phyloP scores from a whole-genome alignment of 2,113 vertebrate species.

The Platanista minor region DNA sequence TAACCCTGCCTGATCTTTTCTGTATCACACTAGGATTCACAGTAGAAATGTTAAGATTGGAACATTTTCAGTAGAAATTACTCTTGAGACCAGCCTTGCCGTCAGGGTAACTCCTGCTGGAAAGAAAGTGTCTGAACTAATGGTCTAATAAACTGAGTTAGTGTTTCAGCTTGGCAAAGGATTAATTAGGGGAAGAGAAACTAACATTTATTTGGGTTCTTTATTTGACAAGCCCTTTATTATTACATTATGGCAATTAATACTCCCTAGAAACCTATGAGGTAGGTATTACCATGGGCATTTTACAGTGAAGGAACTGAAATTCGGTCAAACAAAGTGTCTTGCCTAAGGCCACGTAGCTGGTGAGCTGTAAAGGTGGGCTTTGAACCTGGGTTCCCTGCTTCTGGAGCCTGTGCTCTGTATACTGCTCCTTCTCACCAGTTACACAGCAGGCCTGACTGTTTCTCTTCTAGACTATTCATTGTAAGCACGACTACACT shows the following conservation, averaged over 20 bases:
- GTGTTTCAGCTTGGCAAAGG: neutral
- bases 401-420: neutral
- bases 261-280: neutral
- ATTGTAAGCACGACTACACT: neutral
- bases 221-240: conserved; percentile 53
- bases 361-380: neutral
- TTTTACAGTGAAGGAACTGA: neutral
- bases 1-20: conserved; percentile 41
- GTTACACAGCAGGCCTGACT: neutral
- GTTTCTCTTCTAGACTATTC: neutral
- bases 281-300: neutral
- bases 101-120: conserved; percentile 22
- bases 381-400: neutral
- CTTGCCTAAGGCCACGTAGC: neutral
- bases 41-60: conserved; percentile 36
- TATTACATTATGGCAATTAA: conserved; percentile 35
- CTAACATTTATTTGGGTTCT: conserved; percentile 56
- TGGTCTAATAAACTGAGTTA: conserved; percentile 39
- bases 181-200: conserved; percentile 55
- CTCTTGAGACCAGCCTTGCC: conserved; percentile 39
- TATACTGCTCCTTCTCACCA: neutral
- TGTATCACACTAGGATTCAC: neutral
- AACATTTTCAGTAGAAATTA: conserved; percentile 60
- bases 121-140: conserved; percentile 51
- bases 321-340: neutral